Base-by-base conservation (phyloP, 2,888 invertebrate species). In the Blastobasis adustella region DNA sequence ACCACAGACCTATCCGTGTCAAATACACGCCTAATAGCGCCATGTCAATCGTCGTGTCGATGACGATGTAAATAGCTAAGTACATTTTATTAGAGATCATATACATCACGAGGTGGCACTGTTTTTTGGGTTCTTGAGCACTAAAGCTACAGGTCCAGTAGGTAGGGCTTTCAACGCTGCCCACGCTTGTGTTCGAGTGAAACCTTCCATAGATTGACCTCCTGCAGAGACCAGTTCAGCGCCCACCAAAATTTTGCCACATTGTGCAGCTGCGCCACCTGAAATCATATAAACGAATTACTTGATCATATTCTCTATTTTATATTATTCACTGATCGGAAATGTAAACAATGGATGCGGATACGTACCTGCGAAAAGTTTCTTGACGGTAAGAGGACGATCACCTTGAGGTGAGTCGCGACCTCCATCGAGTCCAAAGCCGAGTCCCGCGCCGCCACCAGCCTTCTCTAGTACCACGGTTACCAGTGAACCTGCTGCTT, bases 151-250 rank as follows among this genome's bases (percentile, higher is more conserved):
- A 70, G 93, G 92, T 52, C 98, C 98, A 72, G 95, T 93, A 50
- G 96, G 94, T 60, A 98, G 82, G 67, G 95, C 94, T 82, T 98
- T 98, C 89, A 98, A 94, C 56, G 95, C 92, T 62, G 95, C 95
- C 98, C 98, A 98, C 50, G 96, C 97, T 84, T 97, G 96, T 62
- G 96, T 96, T 67, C 98, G 92, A n/a, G 97, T 94, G 91, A 96
- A 93, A 55, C 92, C 91, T 58, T 93, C 92, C 70, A 96, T 93
- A 63, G 95, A 93, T 59, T 91, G 91, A 50, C 93, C 94, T 66
- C 97, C 96, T 50, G 97, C 95, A 61, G 92, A 91, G 41, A 97
- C 81, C 60, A 98, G 91, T 82, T 97, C 95, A 76, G 98, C 97
- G 50, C 96, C 96, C 61, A 95, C 94, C 71, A 92, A 90, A 65